Conservation (phyloP, 1,140 invertebrate genomes). For the Pseudomyrmex sp. region DNA sequence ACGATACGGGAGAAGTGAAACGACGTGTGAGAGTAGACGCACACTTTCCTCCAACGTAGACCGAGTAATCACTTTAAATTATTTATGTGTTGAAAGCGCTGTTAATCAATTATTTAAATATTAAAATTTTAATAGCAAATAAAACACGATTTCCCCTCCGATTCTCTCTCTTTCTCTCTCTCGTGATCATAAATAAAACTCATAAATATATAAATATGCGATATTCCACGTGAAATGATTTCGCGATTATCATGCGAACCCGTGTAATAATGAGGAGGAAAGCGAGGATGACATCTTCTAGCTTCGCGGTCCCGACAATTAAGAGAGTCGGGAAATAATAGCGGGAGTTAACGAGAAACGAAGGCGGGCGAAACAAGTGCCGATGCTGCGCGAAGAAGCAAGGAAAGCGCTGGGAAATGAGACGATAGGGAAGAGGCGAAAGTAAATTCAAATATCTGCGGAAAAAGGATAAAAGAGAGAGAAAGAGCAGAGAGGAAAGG, state of each 20-base stretch:
- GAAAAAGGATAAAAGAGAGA: constrained; percentile 32
- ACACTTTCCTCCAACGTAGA: neutral
- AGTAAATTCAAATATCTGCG: constrained; percentile 36
- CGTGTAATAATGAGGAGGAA: constrained; percentile 9
- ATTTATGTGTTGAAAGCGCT: no score
- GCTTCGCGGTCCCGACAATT: constrained; percentile 25
- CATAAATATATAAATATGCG: neutral
- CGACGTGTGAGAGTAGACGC: neutral
- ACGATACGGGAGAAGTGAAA: neutral
- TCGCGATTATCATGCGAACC: constrained; percentile 19
- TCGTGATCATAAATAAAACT: no score
- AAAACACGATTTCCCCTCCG: no score
- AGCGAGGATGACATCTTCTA: constrained; percentile 7
- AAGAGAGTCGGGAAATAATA: constrained; percentile 37
- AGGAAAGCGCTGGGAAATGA: constrained; percentile 42
- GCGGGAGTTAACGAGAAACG: constrained; percentile 44
- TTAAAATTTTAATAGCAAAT: no score
- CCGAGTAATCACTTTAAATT: neutral
- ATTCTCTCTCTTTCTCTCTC: no score
- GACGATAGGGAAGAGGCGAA: neutral
- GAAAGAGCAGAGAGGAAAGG: neutral
- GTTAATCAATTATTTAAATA: no score
- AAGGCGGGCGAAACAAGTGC: constrained; percentile 1
- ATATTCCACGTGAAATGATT: constrained; percentile 17
- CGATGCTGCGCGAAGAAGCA: constrained; percentile 33